Evolutionary conservation across 2,888 invertebrate genomes (phyloP).

Genomic region (Disparrhopalites patrizii): DNA sequence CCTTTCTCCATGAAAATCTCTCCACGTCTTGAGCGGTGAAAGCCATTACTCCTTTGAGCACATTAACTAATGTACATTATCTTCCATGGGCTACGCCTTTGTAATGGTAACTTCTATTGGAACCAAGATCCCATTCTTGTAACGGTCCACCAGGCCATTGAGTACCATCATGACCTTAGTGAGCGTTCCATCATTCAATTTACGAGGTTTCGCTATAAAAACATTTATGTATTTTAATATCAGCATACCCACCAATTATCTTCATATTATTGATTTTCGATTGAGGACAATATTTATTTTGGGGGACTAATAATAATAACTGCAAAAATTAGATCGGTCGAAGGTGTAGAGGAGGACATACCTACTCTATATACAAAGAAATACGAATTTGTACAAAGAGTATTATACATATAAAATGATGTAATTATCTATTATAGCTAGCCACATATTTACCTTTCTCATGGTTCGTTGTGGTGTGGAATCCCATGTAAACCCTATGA

Average conservation of each 20-base stretch:
- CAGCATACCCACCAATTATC: too few relatives aligned
- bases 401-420: neutral
- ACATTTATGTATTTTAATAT: too few relatives aligned
- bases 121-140: conserved; percentile 31
- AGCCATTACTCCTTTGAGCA: too few relatives aligned
- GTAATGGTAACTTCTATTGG: conserved; percentile 25
- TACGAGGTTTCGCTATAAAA: conserved; percentile 43
- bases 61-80: too few relatives aligned
- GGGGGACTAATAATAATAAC: too few relatives aligned
- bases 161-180: conserved; percentile 45
- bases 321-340: too few relatives aligned
- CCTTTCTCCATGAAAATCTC: too few relatives aligned
- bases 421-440: neutral
- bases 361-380: too few relatives aligned
- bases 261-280: too few relatives aligned
- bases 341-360: too few relatives aligned
- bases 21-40: too few relatives aligned
- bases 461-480: conserved; percentile 40
- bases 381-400: neutral
- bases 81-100: neutral
- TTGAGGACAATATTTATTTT: too few relatives aligned
- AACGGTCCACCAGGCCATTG: conserved; percentile 38
- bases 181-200: conserved; percentile 47
- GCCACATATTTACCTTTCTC: conserved; percentile 39
- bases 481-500: conserved; percentile 40